Base-by-base conservation (phyloP, 2,888 invertebrate genomes). In the Watsonalla binaria region DNA sequence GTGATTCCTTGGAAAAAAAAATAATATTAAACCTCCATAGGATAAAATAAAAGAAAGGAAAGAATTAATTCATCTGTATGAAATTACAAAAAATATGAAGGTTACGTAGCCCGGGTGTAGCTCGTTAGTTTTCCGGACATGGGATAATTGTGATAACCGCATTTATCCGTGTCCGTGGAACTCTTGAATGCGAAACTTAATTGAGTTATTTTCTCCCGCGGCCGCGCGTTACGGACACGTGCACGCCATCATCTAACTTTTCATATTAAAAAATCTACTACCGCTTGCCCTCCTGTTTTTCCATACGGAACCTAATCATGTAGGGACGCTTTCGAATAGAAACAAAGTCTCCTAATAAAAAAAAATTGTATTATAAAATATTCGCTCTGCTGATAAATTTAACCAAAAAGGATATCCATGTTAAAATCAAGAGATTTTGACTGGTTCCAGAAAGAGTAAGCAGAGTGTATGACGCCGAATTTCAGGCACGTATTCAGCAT, bases 131-230 rank as follows among this genome's bases (percentile, higher is more conserved):
- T 73, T 65, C 65, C 69, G 78, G 74, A 74, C 75, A 77, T 67
- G 66, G 74, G 76, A 82, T 85, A 86, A 88, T 86, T 88, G 85
- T 82, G 80, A 84, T 82, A 86, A 86, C 82, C 82, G 66, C 82
- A 81, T 86, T 86, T 78, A 80, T 80, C 63, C 78, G 69, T 70
- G 78, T 80, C 77, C 79, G 72, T 69, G 72, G 68, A 74, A 78
- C 75, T 77, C 78, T 76, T 75, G 80, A 72, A 80, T 84, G 79
- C 84, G 78, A 82, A 85, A 80, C 72, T 72, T 84, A 87, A 89
- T 86, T 78, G 75, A 83, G 79, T 88, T 87, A 86, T 81, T 74
- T 76, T 74, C 74, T 69, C 68, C 67, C 62, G 66, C 67, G 66
- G 66, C 73, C 57, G 66, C 65, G 55, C 64, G 59, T 61, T 55